Base-by-base conservation (phyloP, 2,113 vertebrate species). In the Perccottus glenii region DNA sequence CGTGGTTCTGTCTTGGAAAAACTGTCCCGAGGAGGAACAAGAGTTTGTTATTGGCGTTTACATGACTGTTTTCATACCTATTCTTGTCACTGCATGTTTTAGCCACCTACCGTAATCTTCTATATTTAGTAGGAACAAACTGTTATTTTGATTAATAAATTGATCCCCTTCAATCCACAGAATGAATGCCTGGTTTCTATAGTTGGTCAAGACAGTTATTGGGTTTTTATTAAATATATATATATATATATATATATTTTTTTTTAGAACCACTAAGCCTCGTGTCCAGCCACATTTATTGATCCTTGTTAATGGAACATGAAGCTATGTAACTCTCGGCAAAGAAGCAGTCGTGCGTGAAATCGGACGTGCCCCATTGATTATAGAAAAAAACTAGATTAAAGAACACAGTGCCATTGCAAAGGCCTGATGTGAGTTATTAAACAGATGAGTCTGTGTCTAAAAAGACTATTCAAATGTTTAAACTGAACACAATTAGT, bases 361-460 rank as follows among this genome's bases (percentile, higher is more conserved):
- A 95, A 95, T 94, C 1, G 85, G 93, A 94, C 93, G 1, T 87
- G 90, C 85, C 91, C 83, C 86, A 96, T 92, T 85, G 93, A 3
- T 6, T 16, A 42, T 64, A 75, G 78, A 66, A 71, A 48, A 53
- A 65, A 63, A 57, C 50, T 81, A 42, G 64, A 85, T 83, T 57
- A 35, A 64, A 68, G 27, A 59, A 46, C 33, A 45, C 45, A 35
- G 4, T 52, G 49, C 32, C 14, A 27, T 44, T 10, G 11, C 9
- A 16, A 14, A 48, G 45, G 45, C 16, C 27, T 9, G 48, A 53
- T 38, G 33, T 11, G n/a, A 55, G 35, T 6, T 11, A 14, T 64
- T 3, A 68, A 55, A 10, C 6, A 2, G 4, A 32, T 4, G 19
- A 52, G 32, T 11, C 19, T 27, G 19, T 27, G 19, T 27, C 19